Evolutionary conservation across 2,888 invertebrate genomes (phyloP).

Genomic region (Brenthis hecate): DNA sequence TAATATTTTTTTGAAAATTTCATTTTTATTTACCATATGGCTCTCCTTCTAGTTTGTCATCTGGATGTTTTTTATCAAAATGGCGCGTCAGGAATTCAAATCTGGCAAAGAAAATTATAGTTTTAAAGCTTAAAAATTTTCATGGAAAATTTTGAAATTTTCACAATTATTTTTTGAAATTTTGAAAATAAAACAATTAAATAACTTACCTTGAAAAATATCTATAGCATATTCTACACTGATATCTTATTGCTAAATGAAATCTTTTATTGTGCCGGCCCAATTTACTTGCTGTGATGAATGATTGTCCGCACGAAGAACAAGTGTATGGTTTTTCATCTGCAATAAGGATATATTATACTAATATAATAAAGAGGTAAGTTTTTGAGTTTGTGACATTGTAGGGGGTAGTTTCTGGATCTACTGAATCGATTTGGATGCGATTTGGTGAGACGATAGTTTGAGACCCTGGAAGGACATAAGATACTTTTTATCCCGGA

Average conservation of each 20-base stretch:
- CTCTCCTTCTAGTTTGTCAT: conserved; percentile 73
- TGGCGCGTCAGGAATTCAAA: conserved; percentile 70
- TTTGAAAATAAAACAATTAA: not conserved
- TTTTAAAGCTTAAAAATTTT: not conserved
- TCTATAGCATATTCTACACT: conserved; percentile 71
- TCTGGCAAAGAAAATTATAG: conserved; percentile 44
- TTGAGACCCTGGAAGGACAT: no score
- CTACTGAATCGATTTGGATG: no score
- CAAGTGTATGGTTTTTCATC: conserved; percentile 75
- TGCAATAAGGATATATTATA: conserved; percentile 38
- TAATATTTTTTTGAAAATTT: not conserved
- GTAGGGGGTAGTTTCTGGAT: no score
- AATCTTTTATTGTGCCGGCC: conserved; percentile 70
- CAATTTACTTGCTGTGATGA: conserved; percentile 73
- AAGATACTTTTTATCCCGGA: no score
- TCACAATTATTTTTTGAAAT: not conserved
- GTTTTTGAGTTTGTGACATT: no score
- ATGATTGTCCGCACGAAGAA: conserved; percentile 64
- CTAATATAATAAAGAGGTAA: no score
- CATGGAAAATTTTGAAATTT: not conserved
- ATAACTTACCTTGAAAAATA: conserved; percentile 60
- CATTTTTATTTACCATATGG: conserved; percentile 60
- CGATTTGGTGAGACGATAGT: no score
- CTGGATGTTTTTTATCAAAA: conserved; percentile 70
- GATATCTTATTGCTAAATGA: conserved; percentile 63